Conservation (phyloP, 1,140 invertebrate species). For the Neodiprion pinetum region DNA sequence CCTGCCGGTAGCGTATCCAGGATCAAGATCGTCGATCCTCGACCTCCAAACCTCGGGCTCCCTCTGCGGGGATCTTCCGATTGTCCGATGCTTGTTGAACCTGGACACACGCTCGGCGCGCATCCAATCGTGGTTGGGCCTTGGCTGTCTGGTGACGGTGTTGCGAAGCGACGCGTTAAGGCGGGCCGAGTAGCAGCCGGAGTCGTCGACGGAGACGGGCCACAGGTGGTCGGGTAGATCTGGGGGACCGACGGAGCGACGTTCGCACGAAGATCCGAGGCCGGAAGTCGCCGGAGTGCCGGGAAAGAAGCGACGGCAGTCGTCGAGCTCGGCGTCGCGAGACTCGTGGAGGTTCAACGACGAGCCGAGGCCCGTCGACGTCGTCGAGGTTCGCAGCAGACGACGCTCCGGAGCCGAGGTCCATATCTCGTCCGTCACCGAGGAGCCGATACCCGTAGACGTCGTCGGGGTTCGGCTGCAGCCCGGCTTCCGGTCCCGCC, state of each 20-base stretch:
- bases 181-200: conserved; percentile 33
- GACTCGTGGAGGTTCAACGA: conserved; percentile 46
- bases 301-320: conserved; percentile 40
- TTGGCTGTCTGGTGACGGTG: conserved; percentile 46
- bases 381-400: conserved; percentile 46
- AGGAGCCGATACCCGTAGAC: conserved; percentile 43
- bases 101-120: conserved; percentile 47
- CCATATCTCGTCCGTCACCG: conserved; percentile 51
- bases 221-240: conserved; percentile 47
- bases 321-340: conserved; percentile 48
- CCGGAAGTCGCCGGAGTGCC: conserved; percentile 49
- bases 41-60: conserved; percentile 50
- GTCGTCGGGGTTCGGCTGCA: conserved; percentile 50
- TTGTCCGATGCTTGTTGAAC: conserved; percentile 48
- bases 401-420: conserved; percentile 45
- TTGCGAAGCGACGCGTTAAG: conserved; percentile 37
- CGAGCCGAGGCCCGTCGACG: conserved; percentile 49
- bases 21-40: conserved; percentile 34
- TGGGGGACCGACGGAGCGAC: conserved; percentile 43
- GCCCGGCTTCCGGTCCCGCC: conserved; percentile 44
- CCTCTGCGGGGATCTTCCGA: conserved; percentile 42
- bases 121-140: conserved; percentile 52
- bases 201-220: conserved; percentile 45
- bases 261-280: conserved; percentile 47
- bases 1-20: not conserved